Percentiles rank a stretch among this genome's conserved stretches.
Conservation (phyloP, 2,113 vertebrate species). For the Empidonax traillii region DNA sequence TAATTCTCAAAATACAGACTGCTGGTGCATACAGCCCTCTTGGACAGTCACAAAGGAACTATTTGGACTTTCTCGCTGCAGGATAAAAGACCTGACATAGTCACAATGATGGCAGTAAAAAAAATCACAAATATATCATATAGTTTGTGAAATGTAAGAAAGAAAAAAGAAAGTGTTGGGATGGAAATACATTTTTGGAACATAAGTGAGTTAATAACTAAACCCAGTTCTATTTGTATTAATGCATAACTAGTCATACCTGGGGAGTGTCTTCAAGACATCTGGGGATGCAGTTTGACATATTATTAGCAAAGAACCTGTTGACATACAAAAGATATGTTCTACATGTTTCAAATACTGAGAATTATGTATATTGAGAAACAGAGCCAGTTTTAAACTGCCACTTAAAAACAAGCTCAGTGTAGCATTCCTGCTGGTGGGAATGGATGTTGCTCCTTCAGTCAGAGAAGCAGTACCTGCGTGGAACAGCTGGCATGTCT, state of each 20-base stretch:
- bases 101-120: neutral
- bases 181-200: neutral
- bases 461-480: fast-evolving
- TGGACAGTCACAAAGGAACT: neutral
- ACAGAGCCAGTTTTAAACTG: neutral
- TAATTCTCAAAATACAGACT: neutral
- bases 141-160: neutral
- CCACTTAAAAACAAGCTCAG: neutral
- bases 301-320: neutral
- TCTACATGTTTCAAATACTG: neutral
- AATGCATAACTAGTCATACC: no score
- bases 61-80: neutral
- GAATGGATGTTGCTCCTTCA: fast-evolving
- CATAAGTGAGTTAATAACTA: neutral
- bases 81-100: neutral
- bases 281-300: neutral
- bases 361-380: neutral
- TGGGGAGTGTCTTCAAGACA: neutral
- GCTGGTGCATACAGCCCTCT: neutral
- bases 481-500: neutral
- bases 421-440: fast-evolving
- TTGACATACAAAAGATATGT: neutral
- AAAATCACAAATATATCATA: neutral
- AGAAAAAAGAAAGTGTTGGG: neutral
- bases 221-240: neutral